Conservation (phyloP, 2,113 vertebrate species). For the Illadopsis cleaveri region DNA sequence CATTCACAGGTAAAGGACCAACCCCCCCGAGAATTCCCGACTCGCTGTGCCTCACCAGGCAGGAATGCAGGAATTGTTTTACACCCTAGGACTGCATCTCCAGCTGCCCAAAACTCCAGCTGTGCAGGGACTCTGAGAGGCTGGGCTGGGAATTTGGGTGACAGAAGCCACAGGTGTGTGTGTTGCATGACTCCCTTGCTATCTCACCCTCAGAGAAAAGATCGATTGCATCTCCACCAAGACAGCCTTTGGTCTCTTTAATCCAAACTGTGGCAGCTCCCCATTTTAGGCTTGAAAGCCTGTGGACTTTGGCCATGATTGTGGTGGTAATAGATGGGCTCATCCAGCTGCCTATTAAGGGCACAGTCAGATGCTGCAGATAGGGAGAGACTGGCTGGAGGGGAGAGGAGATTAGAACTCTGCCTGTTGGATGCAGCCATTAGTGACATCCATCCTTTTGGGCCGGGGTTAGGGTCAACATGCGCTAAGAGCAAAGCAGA, state of each 20-base stretch:
- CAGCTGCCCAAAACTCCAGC: rapidly evolving
- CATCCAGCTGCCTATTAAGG: neutral
- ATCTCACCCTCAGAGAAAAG: neutral
- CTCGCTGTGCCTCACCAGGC: rapidly evolving
- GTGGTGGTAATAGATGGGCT: neutral
- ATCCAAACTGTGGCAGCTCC: neutral
- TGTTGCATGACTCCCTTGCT: neutral
- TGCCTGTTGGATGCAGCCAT: neutral
- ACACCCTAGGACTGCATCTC: neutral
- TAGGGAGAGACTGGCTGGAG: neutral
- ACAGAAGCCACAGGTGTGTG: neutral
- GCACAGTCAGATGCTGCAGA: neutral
- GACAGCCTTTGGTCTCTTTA: neutral
- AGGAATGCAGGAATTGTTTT: neutral
- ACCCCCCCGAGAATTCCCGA: neutral
- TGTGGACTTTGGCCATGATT: neutral
- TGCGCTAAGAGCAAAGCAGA: neutral
- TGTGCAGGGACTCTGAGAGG: neutral
- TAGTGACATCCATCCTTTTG: neutral
- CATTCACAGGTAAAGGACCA: neutral
- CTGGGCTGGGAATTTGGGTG: neutral
- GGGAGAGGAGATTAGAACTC: neutral
- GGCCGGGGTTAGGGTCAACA: neutral
- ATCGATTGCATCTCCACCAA: neutral
- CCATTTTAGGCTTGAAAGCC: slow-evolving; percentile 12